A percentile compares a stretch with the other conserved stretches of the same genome.
Conservation (phyloP, 2,888 invertebrate genomes). For the Tipula unca region DNA sequence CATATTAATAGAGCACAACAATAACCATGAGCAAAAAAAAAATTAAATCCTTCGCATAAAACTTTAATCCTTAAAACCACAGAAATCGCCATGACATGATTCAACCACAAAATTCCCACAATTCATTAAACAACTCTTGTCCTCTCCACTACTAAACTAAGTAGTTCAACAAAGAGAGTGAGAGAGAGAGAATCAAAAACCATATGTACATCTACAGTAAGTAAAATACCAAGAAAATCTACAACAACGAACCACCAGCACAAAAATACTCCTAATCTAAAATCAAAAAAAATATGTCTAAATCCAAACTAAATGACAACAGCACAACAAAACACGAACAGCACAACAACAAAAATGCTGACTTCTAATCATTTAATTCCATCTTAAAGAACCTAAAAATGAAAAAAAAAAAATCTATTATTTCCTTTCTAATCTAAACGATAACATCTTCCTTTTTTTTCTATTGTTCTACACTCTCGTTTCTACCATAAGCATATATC, state of each 20-base stretch:
- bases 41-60: neutral
- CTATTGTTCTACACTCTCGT: neutral
- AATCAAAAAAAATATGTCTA: neutral
- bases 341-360: neutral
- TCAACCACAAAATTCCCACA: neutral
- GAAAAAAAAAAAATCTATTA: neutral
- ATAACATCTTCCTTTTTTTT: neutral
- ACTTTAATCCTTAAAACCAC: neutral
- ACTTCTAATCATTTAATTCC: slow-evolving; percentile 2
- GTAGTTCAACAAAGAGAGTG: neutral
- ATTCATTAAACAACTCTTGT: neutral
- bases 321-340: neutral
- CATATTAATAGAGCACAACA: neutral
- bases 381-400: slow-evolving; percentile 14
- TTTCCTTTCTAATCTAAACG: neutral
- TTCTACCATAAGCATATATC: neutral
- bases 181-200: neutral
- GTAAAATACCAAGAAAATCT: neutral
- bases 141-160: neutral
- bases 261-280: neutral
- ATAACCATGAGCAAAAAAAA: neutral
- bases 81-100: neutral
- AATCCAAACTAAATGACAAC: neutral
- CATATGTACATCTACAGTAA: too few relatives aligned
- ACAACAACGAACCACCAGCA: neutral